Evolutionary conservation across 1,140 invertebrate genomes (phyloP), one percentile per base, ranked within the genome.

Genomic region (Ephestia elutella): DNA sequence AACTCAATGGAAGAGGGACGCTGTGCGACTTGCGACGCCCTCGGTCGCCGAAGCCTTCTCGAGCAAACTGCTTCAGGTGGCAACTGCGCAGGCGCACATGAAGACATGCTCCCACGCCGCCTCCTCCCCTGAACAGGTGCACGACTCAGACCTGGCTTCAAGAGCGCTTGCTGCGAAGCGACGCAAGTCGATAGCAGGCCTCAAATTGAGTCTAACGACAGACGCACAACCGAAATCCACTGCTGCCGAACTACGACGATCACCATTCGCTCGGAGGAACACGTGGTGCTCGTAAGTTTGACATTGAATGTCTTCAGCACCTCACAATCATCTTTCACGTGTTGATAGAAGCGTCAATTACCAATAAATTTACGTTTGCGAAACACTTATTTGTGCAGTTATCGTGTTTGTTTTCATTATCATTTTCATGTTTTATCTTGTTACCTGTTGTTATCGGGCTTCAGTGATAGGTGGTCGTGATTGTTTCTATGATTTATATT

Each of bases 211-310:
- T 59, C 58, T 87, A 25, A 56, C 78, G 4, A 63, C 76, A 50
- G 84, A 88, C 25, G 60, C 64, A 18, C 70, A 64, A 30, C 66
- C 76, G 20, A 86, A 74, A 63, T 61, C 74, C 20, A 61, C 73
- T 5, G 15, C 73, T n/a, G 60, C 70, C 21, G 75, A 84, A 59
- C 68, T 57, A 55, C 63, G 71, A 5, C 74, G 82, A 56, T 75
- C 70, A 17, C 73, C 73, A 50, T 77, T 75, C 60, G 78, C 70
- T 30, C 87, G 89, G 60, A 78, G 89, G 51, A 90, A 89, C 75
- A 89, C 86, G 56, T 90, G 89, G 89, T 89, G 89, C 78, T 88
- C 86, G 89, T 90, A 82, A 90, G 89, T 25, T 60, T 50, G 49
- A 56, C 49, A 59, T 44, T 54, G 32, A 38, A 59, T 30, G 10